Evolutionary conservation across 2,888 invertebrate species (phyloP).

Genomic region (Acanthosoma haemorrhoidale): DNA sequence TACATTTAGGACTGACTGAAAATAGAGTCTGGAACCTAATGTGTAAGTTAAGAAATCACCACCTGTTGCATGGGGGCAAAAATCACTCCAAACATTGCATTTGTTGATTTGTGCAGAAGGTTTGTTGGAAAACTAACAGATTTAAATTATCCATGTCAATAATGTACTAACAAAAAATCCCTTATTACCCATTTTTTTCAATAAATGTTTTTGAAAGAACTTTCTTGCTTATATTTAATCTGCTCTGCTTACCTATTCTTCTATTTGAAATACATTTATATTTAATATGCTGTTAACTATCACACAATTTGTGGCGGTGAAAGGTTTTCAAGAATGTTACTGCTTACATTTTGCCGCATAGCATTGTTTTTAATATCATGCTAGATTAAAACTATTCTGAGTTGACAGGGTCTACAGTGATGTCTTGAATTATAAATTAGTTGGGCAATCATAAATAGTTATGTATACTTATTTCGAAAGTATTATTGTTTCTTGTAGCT

Average conservation of each 20-base stretch:
- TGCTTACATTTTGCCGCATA: no score
- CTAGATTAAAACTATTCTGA: no score
- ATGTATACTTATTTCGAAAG: no score
- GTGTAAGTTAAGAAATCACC: conserved; percentile 6
- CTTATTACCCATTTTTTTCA: neutral
- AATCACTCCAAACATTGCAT: neutral
- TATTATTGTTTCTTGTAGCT: no score
- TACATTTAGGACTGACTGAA: neutral
- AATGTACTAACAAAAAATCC: neutral
- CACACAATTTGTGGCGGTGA: neutral
- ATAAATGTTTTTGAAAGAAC: neutral
- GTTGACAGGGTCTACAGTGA: no score
- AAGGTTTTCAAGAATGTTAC: neutral
- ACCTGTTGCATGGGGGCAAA: conserved; percentile 10
- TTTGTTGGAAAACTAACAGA: conserved; percentile 1
- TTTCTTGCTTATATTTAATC: neutral
- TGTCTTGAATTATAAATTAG: neutral
- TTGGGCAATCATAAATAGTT: no score
- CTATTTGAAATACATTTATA: no score
- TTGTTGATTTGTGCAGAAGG: conserved; percentile 4
- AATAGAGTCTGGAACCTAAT: neutral
- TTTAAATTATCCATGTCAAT: neutral
- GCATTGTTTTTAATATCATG: no score
- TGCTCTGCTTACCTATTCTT: neutral
- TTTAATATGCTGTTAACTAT: neutral